Evolutionary conservation across 2,888 invertebrate species (phyloP).

Genomic region (Caenorhabditis uteleia): DNA sequence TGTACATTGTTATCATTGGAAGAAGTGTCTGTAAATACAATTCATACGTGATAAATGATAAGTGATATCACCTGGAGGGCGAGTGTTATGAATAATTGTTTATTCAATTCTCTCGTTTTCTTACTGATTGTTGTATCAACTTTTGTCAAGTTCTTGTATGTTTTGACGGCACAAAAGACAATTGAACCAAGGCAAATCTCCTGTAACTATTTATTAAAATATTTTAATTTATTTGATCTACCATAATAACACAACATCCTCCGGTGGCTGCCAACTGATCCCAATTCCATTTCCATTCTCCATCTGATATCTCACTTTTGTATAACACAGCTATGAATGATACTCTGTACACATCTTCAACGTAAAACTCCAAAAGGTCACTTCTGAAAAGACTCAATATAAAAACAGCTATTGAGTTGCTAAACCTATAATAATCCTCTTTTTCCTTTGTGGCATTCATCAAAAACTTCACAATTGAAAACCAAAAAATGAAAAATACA

Average conservation of each 20-base stretch:
- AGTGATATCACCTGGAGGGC: slow-evolving; percentile 15
- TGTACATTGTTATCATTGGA: slow-evolving; percentile 24
- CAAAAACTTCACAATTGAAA: slow-evolving; percentile 8
- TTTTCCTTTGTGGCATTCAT: slow-evolving; percentile 22
- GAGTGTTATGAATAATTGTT: slow-evolving; percentile 18
- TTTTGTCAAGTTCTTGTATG: slow-evolving; percentile 8
- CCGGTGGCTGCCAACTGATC: slow-evolving; percentile 4
- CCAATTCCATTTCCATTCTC: slow-evolving; percentile 2
- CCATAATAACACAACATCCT: slow-evolving; percentile 12
- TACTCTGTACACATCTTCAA: not conserved
- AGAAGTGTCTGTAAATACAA: slow-evolving; percentile 22
- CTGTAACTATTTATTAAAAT: too few species aligned
- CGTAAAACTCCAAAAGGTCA: slow-evolving; percentile 4
- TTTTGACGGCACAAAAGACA: slow-evolving; percentile 7
- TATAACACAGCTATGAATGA: slow-evolving; percentile 20
- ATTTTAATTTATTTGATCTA: too few species aligned
- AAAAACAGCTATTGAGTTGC: not conserved
- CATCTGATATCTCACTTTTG: slow-evolving; percentile 1
- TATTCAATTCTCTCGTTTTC: slow-evolving; percentile 13
- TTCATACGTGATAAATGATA: too few species aligned
- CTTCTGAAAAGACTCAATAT: too few species aligned
- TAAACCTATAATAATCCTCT: slow-evolving; percentile 13
- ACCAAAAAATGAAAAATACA: slow-evolving; percentile 13
- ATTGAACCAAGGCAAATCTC: slow-evolving; percentile 18
- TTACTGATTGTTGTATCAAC: slow-evolving; percentile 9